Evolutionary conservation across 2,113 vertebrate species (phyloP), one percentile per base, ranked within the genome.

Genomic region (Takifugu bimaculatus): DNA sequence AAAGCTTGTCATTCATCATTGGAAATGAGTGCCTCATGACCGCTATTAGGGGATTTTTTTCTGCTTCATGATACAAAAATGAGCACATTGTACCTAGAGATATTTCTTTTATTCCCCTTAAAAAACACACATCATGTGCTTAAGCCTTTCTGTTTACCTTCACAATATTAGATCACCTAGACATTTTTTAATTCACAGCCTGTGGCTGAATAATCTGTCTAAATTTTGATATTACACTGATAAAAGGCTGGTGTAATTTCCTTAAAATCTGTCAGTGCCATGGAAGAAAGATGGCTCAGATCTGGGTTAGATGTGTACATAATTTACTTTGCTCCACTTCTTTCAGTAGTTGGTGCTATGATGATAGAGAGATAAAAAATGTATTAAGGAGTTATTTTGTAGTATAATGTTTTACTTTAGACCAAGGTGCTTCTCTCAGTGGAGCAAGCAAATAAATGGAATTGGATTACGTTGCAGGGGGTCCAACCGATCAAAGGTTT

Each of bases 351-450:
- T 5, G 6, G 9, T 43, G 50, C 42, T 59, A 26, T 59, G 28
- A 72, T 48, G 35, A 63, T 29, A 25, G 26, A 29, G 59, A 52
- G 39, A 67, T 63, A 63, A 60, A 7, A 57, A 70, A 60, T 68
- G 44, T 28, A 64, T 61, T 53, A 58, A 26, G 60, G 69, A 68
- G 65, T 69, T 65, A 72, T 65, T 50, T 68, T 53, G 14, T 49
- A 49, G 2, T 26, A 43, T 66, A 20, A 50, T 67, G 26, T 28
- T 63, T 14, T 63, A 54, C 26, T 69, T 63, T 51, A 39, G 57
- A 15, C n/a, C 32, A 9, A 29, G 10, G 15, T 32, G 44, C 4
- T 44, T 26, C 12, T 45, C 13, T 44, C n/a, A 50, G 48, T 50
- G 32, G 59, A 63, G 58, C n/a, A 25, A 20, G 20, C 39, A 9